These are phyloP conservation scores for Drosophila setifemur DNA, from an alignment of 1,140 invertebrate genomes.

Conservation along the genomic window DNA sequence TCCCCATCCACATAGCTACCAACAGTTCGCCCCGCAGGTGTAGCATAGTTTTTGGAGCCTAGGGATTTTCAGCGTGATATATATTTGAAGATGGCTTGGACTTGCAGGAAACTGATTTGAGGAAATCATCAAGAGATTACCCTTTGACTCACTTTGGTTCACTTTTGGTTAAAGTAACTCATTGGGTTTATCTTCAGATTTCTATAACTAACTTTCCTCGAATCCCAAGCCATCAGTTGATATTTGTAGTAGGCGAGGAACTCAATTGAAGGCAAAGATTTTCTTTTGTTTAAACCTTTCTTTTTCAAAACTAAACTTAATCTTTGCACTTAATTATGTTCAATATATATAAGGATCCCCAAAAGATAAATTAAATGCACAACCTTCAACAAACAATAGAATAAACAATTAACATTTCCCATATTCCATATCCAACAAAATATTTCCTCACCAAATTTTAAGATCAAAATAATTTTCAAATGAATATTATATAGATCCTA, in stretches of 20 bases:
- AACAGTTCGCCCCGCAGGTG: conserved; percentile 62
- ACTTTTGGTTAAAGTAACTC: neutral
- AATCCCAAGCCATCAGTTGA: conserved; percentile 10
- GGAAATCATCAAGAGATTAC: neutral
- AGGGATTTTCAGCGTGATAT: conserved; percentile 60
- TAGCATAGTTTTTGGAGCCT: conserved; percentile 64
- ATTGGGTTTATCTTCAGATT: neutral
- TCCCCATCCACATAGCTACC: conserved; percentile 38
- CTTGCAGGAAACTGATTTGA: conserved; percentile 11
- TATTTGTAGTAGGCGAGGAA: conserved; percentile 15
- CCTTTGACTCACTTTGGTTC: neutral
- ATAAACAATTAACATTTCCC: no score
- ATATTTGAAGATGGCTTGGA: conserved; percentile 23
- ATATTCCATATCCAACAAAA: no score
- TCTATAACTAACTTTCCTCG: neutral
- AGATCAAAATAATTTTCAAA: no score
- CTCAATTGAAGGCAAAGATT: neutral
- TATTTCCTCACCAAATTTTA: no score
- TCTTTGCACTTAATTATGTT: conserved; percentile 1
- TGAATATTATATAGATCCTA: no score
- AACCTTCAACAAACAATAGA: no score
- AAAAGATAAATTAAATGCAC: conserved; percentile 8
- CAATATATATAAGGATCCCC: conserved; percentile 2
- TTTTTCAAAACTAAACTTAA: neutral
- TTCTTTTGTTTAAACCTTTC: neutral